Conservation (phyloP, 2,113 vertebrate genomes). For the Sapajus apella region DNA sequence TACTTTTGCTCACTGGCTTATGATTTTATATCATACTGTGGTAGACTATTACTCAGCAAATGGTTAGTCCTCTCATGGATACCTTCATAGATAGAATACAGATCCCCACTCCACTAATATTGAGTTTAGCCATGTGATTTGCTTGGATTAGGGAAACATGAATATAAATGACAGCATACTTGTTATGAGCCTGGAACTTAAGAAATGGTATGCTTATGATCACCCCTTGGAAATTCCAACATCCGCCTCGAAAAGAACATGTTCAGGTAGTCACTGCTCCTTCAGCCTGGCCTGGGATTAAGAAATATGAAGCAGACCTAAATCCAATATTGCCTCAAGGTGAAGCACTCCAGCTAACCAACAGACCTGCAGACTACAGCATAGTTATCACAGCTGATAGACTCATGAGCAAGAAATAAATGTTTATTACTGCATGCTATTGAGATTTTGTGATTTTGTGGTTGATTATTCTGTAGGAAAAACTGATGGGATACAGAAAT, state of each 20-base stretch:
- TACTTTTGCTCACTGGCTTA: background rate
- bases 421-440: background rate
- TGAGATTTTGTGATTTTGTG: background rate
- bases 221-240: background rate
- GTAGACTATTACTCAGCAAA: background rate
- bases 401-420: background rate
- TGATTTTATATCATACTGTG: background rate
- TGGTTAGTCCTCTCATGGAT: background rate
- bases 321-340: background rate
- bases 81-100: background rate
- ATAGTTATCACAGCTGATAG: background rate
- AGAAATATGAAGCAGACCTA: background rate
- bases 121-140: background rate
- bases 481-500: background rate
- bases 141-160: background rate
- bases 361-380: background rate
- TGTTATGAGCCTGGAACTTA: background rate
- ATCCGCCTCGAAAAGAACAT: background rate
- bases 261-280: background rate
- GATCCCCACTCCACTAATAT: background rate
- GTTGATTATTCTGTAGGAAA: background rate
- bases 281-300: background rate
- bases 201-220: background rate
- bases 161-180: background rate
- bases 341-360: background rate